Conservation (phyloP, 2,113 vertebrate species). For the Isurus oxyrinchus region DNA sequence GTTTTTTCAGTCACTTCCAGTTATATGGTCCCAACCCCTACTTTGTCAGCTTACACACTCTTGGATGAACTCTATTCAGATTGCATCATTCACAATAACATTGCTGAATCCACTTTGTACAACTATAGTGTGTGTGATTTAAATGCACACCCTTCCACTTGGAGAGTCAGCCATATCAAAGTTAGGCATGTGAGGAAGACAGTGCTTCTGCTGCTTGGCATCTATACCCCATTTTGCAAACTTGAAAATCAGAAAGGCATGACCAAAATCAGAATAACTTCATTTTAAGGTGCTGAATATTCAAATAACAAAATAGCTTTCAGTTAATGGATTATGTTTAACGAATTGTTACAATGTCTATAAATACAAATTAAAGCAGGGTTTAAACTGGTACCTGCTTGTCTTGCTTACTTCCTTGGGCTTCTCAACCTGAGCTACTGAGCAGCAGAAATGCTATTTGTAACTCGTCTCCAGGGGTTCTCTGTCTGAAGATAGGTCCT, state of each 20-base stretch:
- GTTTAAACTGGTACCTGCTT: neutral
- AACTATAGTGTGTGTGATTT: neutral
- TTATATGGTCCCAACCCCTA: neutral
- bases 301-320: neutral
- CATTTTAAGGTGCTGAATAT: neutral
- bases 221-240: neutral
- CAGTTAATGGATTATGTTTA: neutral
- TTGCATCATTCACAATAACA: neutral
- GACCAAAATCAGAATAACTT: neutral
- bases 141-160: neutral
- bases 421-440: neutral
- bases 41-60: neutral
- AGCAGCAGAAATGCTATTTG: neutral
- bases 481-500: no score
- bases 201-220: neutral
- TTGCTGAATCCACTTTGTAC: neutral
- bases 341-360: neutral
- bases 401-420: neutral
- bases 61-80: neutral
- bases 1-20: neutral
- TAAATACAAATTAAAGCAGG: neutral
- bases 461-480: no score
- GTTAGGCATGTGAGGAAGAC: neutral
- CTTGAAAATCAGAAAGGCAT: neutral
- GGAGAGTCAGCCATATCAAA: neutral